Base-by-base conservation (phyloP, 2,888 invertebrate species). In the Marronus borbonicus region DNA sequence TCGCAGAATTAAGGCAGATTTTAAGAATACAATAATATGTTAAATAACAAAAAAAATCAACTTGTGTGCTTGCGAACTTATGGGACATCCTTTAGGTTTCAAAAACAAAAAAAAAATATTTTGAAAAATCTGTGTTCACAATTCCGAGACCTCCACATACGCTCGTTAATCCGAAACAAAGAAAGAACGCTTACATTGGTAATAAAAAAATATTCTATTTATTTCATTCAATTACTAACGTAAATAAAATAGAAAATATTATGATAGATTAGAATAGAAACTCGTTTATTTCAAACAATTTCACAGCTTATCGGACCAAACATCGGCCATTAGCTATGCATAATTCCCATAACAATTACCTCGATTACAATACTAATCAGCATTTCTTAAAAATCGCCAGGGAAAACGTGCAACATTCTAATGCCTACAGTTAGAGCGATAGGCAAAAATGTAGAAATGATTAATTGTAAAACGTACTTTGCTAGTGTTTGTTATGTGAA, bases 341-440 rank as follows among this genome's bases (percentile, higher is more conserved):
- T 65, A 36, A 36, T 65, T 65, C 17, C 65, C 39, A n/a, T 65
- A 65, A 36, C 65, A 65, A 65, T 36, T 39, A 65, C 14, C 28
- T 36, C 65, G 44, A 65, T 65, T 65, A 65, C 17, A 65, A 36
- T 65, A 39, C 3, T 39, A 65, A 65, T 65, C 65, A 65, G 17
- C 65, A 39, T 65, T 65, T 31, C 36, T 65, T 39, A 39, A 65
- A 65, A 65, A 17, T 64, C 31, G 12, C 31, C 36, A 39, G 36
- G n/a, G 44, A 44, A 65, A 65, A 1, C 39, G 17, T 17, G n/a
- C 39, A 39, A 39, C 8, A 31, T 31, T 31, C 31, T 31, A 31
- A 31, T 14, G 12, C 14, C 5, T 31, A 44, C 44, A 8, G 2
- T 2, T 44, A 44, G 12, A 14, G 17, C 36, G 36, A 36, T 12